These are phyloP conservation scores for Notarius lentiginosus DNA, from an alignment of 2,113 vertebrate genomes.

Conservation along the genomic window DNA sequence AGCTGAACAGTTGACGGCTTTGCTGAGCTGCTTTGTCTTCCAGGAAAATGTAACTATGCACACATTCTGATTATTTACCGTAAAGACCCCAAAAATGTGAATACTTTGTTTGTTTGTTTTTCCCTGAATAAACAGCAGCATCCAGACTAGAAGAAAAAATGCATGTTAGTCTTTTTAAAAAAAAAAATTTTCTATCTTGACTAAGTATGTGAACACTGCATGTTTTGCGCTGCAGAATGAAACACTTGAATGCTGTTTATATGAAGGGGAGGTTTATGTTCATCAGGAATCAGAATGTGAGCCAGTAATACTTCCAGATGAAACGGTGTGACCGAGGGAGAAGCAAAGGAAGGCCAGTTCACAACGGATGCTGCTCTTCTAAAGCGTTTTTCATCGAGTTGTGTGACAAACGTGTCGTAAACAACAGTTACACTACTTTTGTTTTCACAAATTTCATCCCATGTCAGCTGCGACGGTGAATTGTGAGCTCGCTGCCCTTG, in stretches of 20 bases:
- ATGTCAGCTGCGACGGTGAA: background rate
- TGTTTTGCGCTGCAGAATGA: background rate
- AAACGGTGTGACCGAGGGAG: background rate
- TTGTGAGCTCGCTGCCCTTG: background rate
- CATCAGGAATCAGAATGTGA: background rate
- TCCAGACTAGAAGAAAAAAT: too few species aligned
- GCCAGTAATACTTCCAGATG: background rate
- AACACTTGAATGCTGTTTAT: background rate
- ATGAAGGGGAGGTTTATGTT: background rate
- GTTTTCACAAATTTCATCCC: background rate
- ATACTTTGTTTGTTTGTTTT: too few species aligned
- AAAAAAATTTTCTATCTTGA: background rate
- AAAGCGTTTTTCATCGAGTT: background rate
- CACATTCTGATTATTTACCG: background rate
- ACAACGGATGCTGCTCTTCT: background rate
- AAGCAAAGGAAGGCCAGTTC: background rate
- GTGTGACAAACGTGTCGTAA: background rate
- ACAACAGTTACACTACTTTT: background rate
- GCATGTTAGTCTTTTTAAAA: background rate
- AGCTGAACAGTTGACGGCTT: conserved; percentile 87
- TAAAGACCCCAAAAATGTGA: background rate
- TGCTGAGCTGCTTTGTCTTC: conserved; percentile 97
- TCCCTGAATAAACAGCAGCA: background rate
- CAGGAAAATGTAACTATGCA: conserved; percentile 88
- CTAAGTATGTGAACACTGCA: background rate